Percentiles rank a stretch among this genome's conserved stretches.
Evolutionary conservation across 2,888 invertebrate species (phyloP).

Genomic region (Sarcophaga subvicina): DNA sequence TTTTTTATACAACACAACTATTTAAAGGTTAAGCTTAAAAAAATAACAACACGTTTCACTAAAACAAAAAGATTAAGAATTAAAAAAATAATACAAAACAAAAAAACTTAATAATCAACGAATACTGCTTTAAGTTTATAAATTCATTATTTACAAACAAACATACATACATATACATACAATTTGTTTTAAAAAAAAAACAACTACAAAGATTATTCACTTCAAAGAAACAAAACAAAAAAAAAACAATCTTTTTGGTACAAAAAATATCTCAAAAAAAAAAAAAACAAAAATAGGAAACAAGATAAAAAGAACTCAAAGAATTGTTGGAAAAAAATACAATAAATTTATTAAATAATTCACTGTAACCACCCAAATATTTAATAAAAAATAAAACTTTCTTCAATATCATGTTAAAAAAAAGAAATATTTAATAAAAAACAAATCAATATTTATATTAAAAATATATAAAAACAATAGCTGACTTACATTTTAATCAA

Average conservation of each 20-base stretch:
- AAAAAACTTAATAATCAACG: slow-evolving; percentile 53
- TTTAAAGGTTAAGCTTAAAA: slow-evolving; percentile 45
- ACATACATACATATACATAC: no score
- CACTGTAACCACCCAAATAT: slow-evolving; percentile 64
- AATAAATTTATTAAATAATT: slow-evolving; percentile 60
- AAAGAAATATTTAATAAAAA: slow-evolving; percentile 17
- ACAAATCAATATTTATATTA: not conserved
- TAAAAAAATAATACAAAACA: slow-evolving; percentile 7
- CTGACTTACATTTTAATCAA: slow-evolving; percentile 47
- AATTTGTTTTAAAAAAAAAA: no score
- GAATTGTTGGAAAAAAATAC: slow-evolving; percentile 47
- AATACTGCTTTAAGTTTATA: slow-evolving; percentile 62
- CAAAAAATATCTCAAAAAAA: slow-evolving; percentile 54
- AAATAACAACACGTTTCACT: slow-evolving; percentile 26
- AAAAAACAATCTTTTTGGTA: slow-evolving; percentile 65
- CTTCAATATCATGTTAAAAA: slow-evolving; percentile 51
- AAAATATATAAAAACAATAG: slow-evolving; percentile 10
- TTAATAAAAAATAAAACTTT: slow-evolving; percentile 53
- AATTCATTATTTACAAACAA: slow-evolving; percentile 1
- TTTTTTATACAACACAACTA: slow-evolving; percentile 56
- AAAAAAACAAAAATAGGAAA: slow-evolving; percentile 26
- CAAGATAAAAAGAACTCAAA: not conserved
- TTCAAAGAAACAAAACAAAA: not conserved
- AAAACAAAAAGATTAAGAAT: slow-evolving; percentile 4
- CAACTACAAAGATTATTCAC: not conserved